Evolutionary conservation across 1,140 invertebrate species (phyloP), one percentile per base, ranked within the genome.

Genomic region (Drosophila navojoa): DNA sequence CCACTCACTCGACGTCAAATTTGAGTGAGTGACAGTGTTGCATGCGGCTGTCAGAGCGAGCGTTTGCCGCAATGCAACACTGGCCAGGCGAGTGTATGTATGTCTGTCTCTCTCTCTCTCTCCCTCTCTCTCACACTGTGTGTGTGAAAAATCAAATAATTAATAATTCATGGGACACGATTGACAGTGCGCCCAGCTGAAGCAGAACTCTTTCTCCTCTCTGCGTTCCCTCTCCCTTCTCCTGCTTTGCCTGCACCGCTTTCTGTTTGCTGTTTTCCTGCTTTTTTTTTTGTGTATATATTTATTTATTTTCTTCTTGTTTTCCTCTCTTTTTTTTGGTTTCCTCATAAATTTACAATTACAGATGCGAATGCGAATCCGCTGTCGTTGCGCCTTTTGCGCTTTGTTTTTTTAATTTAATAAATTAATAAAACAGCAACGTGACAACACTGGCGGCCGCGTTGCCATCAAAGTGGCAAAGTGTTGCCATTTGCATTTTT

Each of bases 401-500:
- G 45, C 38, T 60, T 60, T 66, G 27, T 62, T 55, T 59, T 29
- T 89, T 82, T 89, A 84, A 87, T 87, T 87, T 87, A 89, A 87
- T 87, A 87, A 87, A 87, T 87, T 89, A 87, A 87, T 87, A 87
- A 87, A 87, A 89, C 84, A 81, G 76, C 84, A 84, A 87, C 79
- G 79, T 89, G 79, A 82, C 84, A 89, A 86, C 81, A 87, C 67
- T 81, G 81, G 74, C 71, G 52, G 66, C 40, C 15, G 62, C 52
- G 15, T 10, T 45, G 66, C 68, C 84, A 84, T 87, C 84, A 89
- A 89, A 89, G 84, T 89, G 84, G 85, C 84, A 89, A 89, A 89
- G 84, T 89, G 84, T 89, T 84, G 82, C 82, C 82, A 89, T 89
- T 89, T 89, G 84, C 84, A 89, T 89, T 89, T 89, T 89, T 89